Percentiles rank a stretch among this genome's conserved stretches.
Conservation (phyloP, 2,113 vertebrate species). For the Rhea pennata region DNA sequence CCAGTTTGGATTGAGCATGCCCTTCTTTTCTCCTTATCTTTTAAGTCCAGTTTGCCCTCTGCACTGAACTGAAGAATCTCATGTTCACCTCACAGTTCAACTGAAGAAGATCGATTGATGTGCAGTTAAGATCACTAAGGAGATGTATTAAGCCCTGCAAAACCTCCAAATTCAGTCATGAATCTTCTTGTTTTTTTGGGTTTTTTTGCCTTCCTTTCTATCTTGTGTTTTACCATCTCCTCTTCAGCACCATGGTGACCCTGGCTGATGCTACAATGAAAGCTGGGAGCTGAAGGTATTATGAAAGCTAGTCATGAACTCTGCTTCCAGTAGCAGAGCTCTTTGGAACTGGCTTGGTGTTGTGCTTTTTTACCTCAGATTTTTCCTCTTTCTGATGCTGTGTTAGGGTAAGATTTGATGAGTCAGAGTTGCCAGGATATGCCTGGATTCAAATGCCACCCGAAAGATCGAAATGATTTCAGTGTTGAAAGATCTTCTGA, state of each 20-base stretch:
- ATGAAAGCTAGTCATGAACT: background rate
- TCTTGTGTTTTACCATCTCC: background rate
- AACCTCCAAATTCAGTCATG: slow-evolving; percentile 32
- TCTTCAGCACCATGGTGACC: background rate
- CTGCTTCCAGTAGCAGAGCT: background rate
- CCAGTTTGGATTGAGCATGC: background rate
- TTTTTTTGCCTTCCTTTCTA: slow-evolving; percentile 15
- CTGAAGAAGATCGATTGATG: slow-evolving; percentile 59
- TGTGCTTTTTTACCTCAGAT: background rate
- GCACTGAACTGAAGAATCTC: slow-evolving; percentile 15
- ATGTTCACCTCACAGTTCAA: slow-evolving; percentile 35
- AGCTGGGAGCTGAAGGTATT: background rate
- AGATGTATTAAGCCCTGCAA: slow-evolving; percentile 46
- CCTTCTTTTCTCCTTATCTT: slow-evolving; percentile 40
- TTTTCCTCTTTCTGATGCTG: background rate
- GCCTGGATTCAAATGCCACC: background rate
- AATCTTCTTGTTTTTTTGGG: slow-evolving; percentile 23
- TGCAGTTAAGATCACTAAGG: slow-evolving; percentile 67
- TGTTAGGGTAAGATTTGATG: background rate
- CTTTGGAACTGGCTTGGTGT: background rate
- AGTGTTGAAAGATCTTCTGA: background rate
- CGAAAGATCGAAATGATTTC: background rate
- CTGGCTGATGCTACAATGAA: background rate
- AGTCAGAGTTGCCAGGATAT: background rate
- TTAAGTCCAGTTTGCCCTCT: slow-evolving; percentile 65